Percentiles rank a stretch among this genome's conserved stretches.
Evolutionary conservation across 1,140 invertebrate species (phyloP).

Genomic region (Plectrocnemia conspersa): DNA sequence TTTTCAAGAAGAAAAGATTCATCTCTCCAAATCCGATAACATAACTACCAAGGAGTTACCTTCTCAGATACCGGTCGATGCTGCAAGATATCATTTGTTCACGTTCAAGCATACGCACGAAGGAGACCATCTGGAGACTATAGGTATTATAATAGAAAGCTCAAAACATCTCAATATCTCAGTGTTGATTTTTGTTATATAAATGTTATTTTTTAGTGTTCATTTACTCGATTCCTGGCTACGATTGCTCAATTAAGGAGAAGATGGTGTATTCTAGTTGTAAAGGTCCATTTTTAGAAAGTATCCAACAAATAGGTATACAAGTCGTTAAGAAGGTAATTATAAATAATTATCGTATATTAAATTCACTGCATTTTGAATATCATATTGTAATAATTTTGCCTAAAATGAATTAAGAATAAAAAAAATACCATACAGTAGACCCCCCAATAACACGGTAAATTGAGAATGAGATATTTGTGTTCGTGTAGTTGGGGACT

Average conservation of each 20-base stretch:
- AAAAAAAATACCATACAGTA: neutral
- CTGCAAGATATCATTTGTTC: conserved; percentile 89
- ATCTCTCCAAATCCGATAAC: conserved; percentile 61
- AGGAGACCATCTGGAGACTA: conserved; percentile 79
- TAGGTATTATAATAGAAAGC: conserved; percentile 62
- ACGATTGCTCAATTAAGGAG: conserved; percentile 89
- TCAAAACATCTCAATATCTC: neutral
- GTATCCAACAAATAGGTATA: conserved; percentile 72
- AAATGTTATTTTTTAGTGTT: conserved; percentile 68
- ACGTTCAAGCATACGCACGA: conserved; percentile 89
- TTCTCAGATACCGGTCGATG: conserved; percentile 73
- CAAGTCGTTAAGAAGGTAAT: conserved; percentile 76
- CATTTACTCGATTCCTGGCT: conserved; percentile 96
- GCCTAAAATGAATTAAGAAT: neutral
- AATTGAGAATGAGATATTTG: no score
- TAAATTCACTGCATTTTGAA: neutral
- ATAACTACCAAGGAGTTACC: conserved; percentile 62
- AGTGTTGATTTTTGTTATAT: conserved; percentile 34
- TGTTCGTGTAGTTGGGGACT: no score
- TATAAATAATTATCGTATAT: conserved; percentile 13
- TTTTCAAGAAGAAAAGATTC: conserved; percentile 70
- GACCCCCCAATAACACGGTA: neutral
- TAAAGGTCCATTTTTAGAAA: conserved; percentile 80
- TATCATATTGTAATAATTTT: conserved; percentile 1
- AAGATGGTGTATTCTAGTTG: conserved; percentile 97